Evolutionary conservation across 2,888 invertebrate genomes (phyloP), one percentile per base, ranked within the genome.

Genomic region (Buathra laborator): DNA sequence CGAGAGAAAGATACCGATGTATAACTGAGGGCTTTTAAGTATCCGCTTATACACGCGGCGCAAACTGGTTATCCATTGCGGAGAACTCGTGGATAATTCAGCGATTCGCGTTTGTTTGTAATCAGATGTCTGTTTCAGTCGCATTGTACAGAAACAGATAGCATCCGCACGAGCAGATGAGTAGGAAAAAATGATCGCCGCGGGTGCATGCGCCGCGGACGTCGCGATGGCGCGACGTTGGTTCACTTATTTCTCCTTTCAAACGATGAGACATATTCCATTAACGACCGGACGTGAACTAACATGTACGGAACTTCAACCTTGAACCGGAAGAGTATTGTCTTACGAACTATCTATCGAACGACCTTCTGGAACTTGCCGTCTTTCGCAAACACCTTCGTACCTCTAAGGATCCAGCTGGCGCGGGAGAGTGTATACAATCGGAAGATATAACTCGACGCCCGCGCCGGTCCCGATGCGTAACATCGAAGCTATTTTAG

Each of bases 401-500:
- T 51, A 48, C 46, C 79, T 29, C 71, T 32, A n/a, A 51, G 7
- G 29, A 80, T 19, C 32, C 44, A 72, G 66, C 80, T 80, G 72
- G 66, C 71, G 10, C 56, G 24, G 12, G 53, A 24, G 29, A 44
- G 62, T 19, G 51, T 62, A 71, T 59, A 71, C 70, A 72, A 66
- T 9, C 51, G 59, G 71, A 29, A 51, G 10, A 51, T 51, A 83
- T 74, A 70, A 83, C 71, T 19, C n/a, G 46, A 44, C 14, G 29
- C 67, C 29, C 64, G 32, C 48, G 43, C 43, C 10, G 29, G 48
- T 62, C 51, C 7, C 62, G 75, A 59, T 78, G 72, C 74, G 78
- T 74, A 78, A 68, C 74, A 66, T 68, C 72, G 79, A 79, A 83
- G 79, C 79, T 83, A 79, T 83, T 83, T 79, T 83, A 79, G 70